Evolutionary conservation across 2,888 invertebrate genomes (phyloP).

Genomic region (Temnothorax rugatulus): DNA sequence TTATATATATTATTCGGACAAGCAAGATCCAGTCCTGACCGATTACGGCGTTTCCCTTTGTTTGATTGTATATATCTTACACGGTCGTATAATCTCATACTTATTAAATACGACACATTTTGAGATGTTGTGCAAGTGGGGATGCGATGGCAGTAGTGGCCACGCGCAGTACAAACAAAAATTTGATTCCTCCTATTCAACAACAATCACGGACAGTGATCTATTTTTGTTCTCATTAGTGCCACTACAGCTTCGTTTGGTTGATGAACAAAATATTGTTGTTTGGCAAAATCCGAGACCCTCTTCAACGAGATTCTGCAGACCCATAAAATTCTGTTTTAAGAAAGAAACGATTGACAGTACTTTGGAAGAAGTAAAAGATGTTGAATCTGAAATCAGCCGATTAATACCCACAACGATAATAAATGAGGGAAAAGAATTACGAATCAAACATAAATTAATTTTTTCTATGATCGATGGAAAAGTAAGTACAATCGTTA

Average conservation of each 20-base stretch:
- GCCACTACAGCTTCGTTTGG: not conserved
- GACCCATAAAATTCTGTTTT: not conserved
- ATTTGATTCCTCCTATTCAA: not conserved
- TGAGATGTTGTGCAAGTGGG: constrained; percentile 1
- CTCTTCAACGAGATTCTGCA: not conserved
- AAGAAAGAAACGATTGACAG: not conserved
- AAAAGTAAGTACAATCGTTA: constrained; percentile 5
- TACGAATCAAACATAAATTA: constrained; percentile 3
- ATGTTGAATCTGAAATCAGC: not conserved
- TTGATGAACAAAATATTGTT: constrained; percentile 1
- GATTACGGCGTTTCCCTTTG: too few species aligned
- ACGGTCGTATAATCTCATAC: too few species aligned
- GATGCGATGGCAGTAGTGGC: not conserved
- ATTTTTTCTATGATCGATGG: constrained; percentile 1
- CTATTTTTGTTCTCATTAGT: constrained; percentile 7
- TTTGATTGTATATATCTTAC: too few species aligned
- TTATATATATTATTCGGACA: too few species aligned
- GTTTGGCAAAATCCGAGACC: constrained; percentile 5
- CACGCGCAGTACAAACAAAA: constrained; percentile 7
- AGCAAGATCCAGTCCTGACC: too few species aligned
- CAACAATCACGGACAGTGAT: constrained; percentile 2
- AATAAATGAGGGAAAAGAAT: constrained; percentile 1
- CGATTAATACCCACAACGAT: constrained; percentile 2
- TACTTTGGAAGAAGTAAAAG: constrained; percentile 12
- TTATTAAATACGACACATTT: not conserved